A percentile compares a stretch with the other conserved stretches of the same genome.
Evolutionary conservation across 2,113 vertebrate species (phyloP).

Genomic region (Rissa tridactyla): DNA sequence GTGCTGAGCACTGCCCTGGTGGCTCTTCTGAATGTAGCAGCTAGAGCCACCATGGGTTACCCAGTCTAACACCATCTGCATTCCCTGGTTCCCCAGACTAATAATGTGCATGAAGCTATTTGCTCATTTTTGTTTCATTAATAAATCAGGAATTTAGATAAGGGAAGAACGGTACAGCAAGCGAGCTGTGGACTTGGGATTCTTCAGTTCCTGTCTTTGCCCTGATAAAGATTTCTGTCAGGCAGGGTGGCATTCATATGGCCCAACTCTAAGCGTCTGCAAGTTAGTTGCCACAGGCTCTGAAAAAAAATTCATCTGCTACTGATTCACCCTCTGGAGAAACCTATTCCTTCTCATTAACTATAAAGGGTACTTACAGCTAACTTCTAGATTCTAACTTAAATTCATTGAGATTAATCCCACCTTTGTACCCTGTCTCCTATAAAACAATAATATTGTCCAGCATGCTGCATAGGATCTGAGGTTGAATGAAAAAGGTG

Average conservation of each 20-base stretch:
- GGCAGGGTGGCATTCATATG: background rate
- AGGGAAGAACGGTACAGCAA: background rate
- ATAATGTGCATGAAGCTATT: background rate
- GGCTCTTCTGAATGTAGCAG: background rate
- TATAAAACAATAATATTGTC: background rate
- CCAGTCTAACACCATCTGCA: background rate
- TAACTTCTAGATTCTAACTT: background rate
- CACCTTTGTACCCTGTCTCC: background rate
- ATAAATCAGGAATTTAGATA: background rate
- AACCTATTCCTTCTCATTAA: background rate
- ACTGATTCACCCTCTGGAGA: background rate
- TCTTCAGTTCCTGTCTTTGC: background rate
- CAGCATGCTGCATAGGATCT: background rate
- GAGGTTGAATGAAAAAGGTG: background rate
- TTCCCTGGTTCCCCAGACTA: background rate
- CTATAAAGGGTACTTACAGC: background rate
- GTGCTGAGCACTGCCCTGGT: background rate
- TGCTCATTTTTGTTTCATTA: background rate
- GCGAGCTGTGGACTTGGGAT: background rate
- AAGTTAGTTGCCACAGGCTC: background rate
- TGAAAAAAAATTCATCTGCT: background rate
- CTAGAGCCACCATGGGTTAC: rapidly evolving
- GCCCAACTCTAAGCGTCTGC: background rate
- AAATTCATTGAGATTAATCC: background rate
- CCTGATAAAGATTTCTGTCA: background rate